Evolutionary conservation across 2,113 vertebrate species (phyloP), one percentile per base, ranked within the genome.

Genomic region (Nyctereutes procyonoides): DNA sequence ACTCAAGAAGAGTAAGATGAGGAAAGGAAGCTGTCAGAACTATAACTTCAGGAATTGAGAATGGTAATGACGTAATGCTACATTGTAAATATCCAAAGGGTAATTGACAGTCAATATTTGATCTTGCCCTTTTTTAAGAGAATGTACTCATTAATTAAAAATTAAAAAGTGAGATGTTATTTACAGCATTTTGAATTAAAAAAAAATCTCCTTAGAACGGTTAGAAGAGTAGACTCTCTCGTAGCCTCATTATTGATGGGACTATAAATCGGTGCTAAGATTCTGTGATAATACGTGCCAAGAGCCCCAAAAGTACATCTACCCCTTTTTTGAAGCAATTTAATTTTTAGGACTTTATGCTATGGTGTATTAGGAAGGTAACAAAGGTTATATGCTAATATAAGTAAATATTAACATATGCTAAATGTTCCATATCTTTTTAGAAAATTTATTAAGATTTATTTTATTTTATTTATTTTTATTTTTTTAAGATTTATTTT

Each of bases 271-370:
- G 19, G 32, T 32, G 58, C 22, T 86, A 69, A 85, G 10, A 85
- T 84, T 87, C 43, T 28, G 2, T 91, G 35, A 91, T 58, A 67
- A 32, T 87, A 16, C 65, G 16, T 38, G 43, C n/a, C 74, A 60
- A 58, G 92, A 96, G 2, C 19, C 43, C 80, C 71, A 71, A 83
- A 83, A 71, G 30, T 88, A 35, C 5, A 24, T 30, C 22, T 8
- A 77, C 3, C 6, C 6, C 20, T 95, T 92, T 84, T 53, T 22
- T 69, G 60, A 12, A 97, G 19, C 51, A 88, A 93, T 63, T 94
- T 94, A 77, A 65, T 32, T 95, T 74, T 85, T 73, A 82, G 65
- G 35, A 94, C 3, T 92, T 91, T 77, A 88, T 79, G 26, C 32
- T 65, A 26, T 65, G 14, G 13, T 69, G 43, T 56, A 79, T 67